Conservation (phyloP, 2,888 invertebrate genomes). For the Congeria kusceri region DNA sequence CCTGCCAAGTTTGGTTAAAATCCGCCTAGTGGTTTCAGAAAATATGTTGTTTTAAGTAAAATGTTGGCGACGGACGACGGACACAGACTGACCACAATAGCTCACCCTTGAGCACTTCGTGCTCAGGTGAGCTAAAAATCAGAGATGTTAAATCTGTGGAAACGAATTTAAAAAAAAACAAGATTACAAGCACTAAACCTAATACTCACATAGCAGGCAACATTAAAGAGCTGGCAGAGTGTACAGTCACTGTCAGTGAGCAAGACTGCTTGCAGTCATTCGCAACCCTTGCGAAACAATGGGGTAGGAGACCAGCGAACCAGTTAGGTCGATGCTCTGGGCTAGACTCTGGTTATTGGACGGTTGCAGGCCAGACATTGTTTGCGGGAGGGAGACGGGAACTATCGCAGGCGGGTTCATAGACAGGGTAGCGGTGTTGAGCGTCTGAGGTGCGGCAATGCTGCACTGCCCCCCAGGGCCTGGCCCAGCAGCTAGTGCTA, state of each 20-base stretch:
- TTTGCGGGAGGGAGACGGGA: constrained; percentile 78
- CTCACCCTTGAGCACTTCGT: too few species aligned
- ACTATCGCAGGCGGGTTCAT: constrained; percentile 75
- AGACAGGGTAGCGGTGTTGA: constrained; percentile 70
- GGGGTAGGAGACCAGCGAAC: constrained; percentile 80
- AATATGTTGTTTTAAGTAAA: too few species aligned
- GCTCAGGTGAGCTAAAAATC: too few species aligned
- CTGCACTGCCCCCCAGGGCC: constrained; percentile 66
- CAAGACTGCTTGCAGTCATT: constrained; percentile 77
- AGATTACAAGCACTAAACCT: too few species aligned
- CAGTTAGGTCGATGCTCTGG: constrained; percentile 72
- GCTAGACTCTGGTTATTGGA: constrained; percentile 64
- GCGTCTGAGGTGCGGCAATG: constrained; percentile 64
- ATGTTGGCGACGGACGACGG: too few species aligned
- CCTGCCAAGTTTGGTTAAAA: too few species aligned
- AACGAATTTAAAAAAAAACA: too few species aligned
- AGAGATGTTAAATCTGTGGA: too few species aligned
- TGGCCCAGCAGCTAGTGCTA: not conserved
- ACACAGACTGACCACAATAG: too few species aligned
- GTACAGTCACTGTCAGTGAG: constrained; percentile 66
- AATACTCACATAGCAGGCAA: too few species aligned
- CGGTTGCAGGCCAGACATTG: constrained; percentile 75
- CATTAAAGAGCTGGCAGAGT: not conserved
- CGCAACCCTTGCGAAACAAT: constrained; percentile 82
- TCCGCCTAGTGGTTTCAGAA: too few species aligned